phyloP scores from a whole-genome alignment of 2,113 vertebrate genomes.

The Chaetura pelagica region DNA sequence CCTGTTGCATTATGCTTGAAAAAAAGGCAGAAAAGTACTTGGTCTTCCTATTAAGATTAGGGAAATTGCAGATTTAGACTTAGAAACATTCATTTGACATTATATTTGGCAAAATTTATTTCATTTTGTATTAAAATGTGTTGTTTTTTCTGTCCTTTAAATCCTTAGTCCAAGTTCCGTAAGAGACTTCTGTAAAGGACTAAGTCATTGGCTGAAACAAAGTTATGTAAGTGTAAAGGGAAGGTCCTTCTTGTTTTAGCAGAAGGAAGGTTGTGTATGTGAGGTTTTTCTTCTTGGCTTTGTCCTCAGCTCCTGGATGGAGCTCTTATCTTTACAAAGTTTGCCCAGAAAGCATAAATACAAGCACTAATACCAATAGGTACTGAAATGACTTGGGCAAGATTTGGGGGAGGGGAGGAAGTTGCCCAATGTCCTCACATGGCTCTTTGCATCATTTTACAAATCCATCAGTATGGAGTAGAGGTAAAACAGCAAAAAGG shows the following conservation, averaged over 20 bases:
- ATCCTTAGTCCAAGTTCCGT: background rate
- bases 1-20: background rate
- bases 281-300: background rate
- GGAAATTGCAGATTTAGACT: background rate
- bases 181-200: background rate
- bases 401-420: background rate
- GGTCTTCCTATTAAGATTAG: background rate
- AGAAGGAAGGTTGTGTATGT: background rate
- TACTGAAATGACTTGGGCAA: background rate
- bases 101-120: background rate
- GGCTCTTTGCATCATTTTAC: background rate
- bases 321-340: background rate
- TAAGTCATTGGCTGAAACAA: background rate
- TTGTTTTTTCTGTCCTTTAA: background rate
- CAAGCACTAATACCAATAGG: background rate
- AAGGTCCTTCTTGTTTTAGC: background rate
- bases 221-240: background rate
- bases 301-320: background rate
- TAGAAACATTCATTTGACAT: background rate
- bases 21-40: background rate
- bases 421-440: fast-evolving
- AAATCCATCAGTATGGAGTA: background rate
- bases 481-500: background rate
- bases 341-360: background rate
- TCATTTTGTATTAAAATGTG: background rate